phyloP scores from a whole-genome alignment of 2,888 invertebrate genomes.

The Euspilapteryx auroguttella region DNA sequence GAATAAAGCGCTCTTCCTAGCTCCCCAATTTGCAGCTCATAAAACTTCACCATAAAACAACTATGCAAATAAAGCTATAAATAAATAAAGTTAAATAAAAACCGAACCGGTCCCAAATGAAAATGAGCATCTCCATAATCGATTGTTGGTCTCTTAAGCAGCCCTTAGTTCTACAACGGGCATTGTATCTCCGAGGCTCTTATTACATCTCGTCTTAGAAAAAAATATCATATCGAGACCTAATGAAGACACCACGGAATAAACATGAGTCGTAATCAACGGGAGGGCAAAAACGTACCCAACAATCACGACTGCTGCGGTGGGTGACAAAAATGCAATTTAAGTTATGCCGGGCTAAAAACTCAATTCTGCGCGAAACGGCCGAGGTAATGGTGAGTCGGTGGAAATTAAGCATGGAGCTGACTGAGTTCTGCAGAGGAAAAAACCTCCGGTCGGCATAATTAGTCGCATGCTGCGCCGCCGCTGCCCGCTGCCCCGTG shows the following conservation, averaged over 20 bases:
- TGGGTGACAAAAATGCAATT: slow-evolving; percentile 58
- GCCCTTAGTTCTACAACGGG: too few relatives aligned
- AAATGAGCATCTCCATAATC: too few relatives aligned
- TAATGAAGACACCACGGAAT: slow-evolving; percentile 47
- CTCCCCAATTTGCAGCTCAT: too few relatives aligned
- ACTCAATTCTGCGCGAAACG: slow-evolving; percentile 32
- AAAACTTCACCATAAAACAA: too few relatives aligned
- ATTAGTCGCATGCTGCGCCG: slow-evolving; percentile 47
- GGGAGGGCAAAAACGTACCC: slow-evolving; percentile 19
- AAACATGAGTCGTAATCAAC: slow-evolving; percentile 33
- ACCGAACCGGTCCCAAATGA: too few relatives aligned
- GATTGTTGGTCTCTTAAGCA: too few relatives aligned
- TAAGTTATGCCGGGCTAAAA: slow-evolving; percentile 47
- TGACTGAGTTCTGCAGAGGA: slow-evolving; percentile 19
- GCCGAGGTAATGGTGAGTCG: slow-evolving; percentile 22
- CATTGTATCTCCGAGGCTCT: slow-evolving; percentile 6
- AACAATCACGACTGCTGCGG: slow-evolving; percentile 22
- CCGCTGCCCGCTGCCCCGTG: too few relatives aligned
- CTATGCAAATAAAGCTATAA: too few relatives aligned
- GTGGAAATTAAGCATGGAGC: slow-evolving; percentile 7
- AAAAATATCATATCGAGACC: slow-evolving; percentile 14
- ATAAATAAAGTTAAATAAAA: too few relatives aligned
- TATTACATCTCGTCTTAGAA: slow-evolving; percentile 11
- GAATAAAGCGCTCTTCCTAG: too few relatives aligned
- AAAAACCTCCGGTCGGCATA: slow-evolving; percentile 38